Evolutionary conservation across 2,797 vertebrate species (phyloP).

Genomic region (Aselliscus stoliczkanus): DNA sequence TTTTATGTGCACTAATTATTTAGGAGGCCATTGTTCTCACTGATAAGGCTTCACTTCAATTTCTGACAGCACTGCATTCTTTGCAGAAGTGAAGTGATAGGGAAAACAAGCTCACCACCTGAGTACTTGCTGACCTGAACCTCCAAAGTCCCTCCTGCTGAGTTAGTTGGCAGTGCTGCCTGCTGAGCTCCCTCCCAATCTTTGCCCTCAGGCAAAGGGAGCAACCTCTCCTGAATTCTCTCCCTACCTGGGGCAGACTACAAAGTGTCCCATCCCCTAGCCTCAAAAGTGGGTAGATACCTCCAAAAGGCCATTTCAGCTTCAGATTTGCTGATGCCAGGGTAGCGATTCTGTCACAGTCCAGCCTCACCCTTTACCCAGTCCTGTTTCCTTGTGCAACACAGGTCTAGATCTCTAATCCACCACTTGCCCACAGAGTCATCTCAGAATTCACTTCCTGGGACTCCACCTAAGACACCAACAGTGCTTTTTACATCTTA

Average conservation of each 20-base stretch:
- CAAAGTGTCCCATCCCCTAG: not conserved
- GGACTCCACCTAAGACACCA: not conserved
- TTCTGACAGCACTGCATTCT: not conserved
- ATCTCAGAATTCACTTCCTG: not conserved
- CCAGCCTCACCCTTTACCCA: rapidly evolving
- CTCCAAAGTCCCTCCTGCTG: not conserved
- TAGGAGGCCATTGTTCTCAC: not conserved
- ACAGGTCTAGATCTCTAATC: too few species aligned
- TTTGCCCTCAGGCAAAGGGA: not conserved
- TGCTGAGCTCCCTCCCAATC: too few species aligned
- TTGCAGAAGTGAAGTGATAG: not conserved
- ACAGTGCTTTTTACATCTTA: not conserved
- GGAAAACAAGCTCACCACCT: not conserved
- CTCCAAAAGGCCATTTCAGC: not conserved
- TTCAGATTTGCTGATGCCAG: not conserved
- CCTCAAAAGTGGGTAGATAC: not conserved
- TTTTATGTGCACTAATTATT: not conserved
- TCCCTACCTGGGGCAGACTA: not conserved
- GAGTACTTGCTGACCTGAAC: not conserved
- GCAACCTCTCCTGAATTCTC: not conserved
- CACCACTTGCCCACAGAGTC: not conserved
- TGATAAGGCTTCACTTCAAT: not conserved
- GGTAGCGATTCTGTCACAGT: not conserved
- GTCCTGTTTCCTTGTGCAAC: not conserved
- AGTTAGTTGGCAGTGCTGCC: too few species aligned